These are phyloP conservation scores for Dolichallabes microphthalmus DNA, from an alignment of 2,113 vertebrate genomes.

Conservation along the genomic window DNA sequence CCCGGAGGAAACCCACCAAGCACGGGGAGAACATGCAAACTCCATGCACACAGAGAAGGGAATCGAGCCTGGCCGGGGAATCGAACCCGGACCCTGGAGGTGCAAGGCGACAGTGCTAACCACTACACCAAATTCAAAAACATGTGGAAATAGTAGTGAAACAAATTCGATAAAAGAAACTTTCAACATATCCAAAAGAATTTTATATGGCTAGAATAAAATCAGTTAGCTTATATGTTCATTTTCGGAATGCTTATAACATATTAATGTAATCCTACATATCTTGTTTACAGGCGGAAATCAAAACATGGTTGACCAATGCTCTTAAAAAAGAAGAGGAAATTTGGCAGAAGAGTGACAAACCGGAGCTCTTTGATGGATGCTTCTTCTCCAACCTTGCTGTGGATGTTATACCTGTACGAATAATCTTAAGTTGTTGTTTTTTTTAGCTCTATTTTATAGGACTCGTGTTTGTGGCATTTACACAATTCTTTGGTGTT, in stretches of 20 bases:
- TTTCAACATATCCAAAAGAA: background rate
- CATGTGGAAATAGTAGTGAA: too few species aligned
- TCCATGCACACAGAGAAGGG: too few species aligned
- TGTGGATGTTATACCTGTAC: conserved; percentile 73
- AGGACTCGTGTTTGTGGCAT: background rate
- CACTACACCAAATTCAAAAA: too few species aligned
- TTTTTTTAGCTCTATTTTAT: background rate
- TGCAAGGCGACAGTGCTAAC: too few species aligned
- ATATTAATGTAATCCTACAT: background rate
- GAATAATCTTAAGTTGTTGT: background rate
- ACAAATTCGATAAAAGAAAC: too few species aligned
- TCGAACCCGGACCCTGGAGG: too few species aligned
- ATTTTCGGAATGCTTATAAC: background rate
- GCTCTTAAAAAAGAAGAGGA: conserved; percentile 76
- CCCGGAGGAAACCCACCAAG: too few species aligned
- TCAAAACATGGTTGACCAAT: conserved; percentile 67
- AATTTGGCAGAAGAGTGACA: conserved; percentile 70
- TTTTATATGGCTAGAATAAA: background rate
- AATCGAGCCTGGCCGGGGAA: too few species aligned
- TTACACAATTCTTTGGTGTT: background rate
- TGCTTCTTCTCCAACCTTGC: conserved; percentile 80
- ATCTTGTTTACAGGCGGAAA: conserved; percentile 51
- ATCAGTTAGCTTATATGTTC: background rate
- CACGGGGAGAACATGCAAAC: too few species aligned
- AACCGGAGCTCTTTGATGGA: conserved; percentile 72